A percentile compares a stretch with the other conserved stretches of the same genome.
phyloP scores from a whole-genome alignment of 2,797 vertebrate species.

The Coranthus polyacanthus region DNA sequence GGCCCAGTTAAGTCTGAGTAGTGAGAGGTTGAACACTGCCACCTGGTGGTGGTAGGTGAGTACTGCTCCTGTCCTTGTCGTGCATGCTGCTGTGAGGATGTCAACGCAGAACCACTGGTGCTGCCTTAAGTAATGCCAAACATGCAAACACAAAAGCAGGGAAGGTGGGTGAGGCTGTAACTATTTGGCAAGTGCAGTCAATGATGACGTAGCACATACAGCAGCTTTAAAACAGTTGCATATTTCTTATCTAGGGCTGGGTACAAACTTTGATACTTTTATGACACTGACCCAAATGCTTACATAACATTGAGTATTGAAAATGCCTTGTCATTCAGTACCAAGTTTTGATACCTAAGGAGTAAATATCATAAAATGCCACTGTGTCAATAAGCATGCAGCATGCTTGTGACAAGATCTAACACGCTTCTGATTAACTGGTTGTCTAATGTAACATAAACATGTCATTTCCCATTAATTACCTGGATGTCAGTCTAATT shows the following conservation, averaged over 20 bases:
- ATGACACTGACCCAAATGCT: neutral
- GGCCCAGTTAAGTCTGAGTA: conserved; percentile 48
- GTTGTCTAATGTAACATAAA: too few relatives aligned
- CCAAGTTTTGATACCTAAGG: too few relatives aligned
- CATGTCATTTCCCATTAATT: too few relatives aligned
- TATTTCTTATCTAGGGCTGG: neutral
- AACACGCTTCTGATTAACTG: too few relatives aligned
- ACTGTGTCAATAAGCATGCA: too few relatives aligned
- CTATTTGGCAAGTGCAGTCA: conserved; percentile 41
- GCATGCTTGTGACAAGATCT: too few relatives aligned
- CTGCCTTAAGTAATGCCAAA: conserved; percentile 82
- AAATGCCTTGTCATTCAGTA: too few relatives aligned
- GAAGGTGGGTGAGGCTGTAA: conserved; percentile 63
- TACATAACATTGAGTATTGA: neutral
- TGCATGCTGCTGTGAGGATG: conserved; percentile 55
- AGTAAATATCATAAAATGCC: too few relatives aligned
- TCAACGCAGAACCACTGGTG: conserved; percentile 52
- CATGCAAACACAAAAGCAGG: conserved; percentile 87
- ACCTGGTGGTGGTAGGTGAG: conserved; percentile 60
- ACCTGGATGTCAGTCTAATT: too few relatives aligned
- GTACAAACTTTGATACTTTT: neutral
- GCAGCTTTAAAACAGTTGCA: conserved; percentile 24
- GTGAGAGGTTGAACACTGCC: conserved; percentile 66
- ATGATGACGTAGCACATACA: conserved; percentile 29
- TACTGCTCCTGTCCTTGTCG: conserved; percentile 57